A percentile compares a stretch with the other conserved stretches of the same genome.
Evolutionary conservation across 2,113 vertebrate genomes (phyloP).

Genomic region (Brachyhypopomus gauderio): DNA sequence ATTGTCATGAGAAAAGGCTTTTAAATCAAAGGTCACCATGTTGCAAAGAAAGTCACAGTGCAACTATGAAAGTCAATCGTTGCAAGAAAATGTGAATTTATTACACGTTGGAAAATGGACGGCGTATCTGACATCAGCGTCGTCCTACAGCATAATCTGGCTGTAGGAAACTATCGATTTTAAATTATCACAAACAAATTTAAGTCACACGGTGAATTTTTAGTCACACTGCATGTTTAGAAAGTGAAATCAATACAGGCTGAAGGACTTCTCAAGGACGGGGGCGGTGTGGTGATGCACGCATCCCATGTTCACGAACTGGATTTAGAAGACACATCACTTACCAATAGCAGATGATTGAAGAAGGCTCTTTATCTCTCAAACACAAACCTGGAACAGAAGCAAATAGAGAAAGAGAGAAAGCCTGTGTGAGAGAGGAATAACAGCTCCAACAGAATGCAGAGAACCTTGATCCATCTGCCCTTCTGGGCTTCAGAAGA

Average conservation of each 20-base stretch:
- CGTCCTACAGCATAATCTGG: no score
- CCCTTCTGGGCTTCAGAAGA: conserved; percentile 3
- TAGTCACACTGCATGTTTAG: no score
- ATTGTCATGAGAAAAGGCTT: neutral
- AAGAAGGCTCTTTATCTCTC: conserved; percentile 31
- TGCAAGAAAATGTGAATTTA: neutral
- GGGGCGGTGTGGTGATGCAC: neutral
- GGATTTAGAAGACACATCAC: conserved; percentile 20
- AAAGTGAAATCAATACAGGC: neutral
- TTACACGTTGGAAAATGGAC: no score
- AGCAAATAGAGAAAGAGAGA: conserved; percentile 24
- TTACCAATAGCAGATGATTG: conserved; percentile 40
- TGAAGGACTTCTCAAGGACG: neutral
- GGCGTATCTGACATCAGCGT: neutral
- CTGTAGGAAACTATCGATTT: neutral
- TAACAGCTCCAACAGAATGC: neutral
- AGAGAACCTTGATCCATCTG: neutral
- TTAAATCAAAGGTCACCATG: conserved; percentile 2
- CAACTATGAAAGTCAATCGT: no score
- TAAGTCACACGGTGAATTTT: neutral
- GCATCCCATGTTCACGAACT: neutral
- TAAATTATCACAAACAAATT: neutral
- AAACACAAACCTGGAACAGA: conserved; percentile 43
- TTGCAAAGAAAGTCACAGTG: neutral
- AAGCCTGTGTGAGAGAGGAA: conserved; percentile 11